Evolutionary conservation across 2,797 vertebrate genomes (phyloP).

Genomic region (Rousettus madagascariensis): DNA sequence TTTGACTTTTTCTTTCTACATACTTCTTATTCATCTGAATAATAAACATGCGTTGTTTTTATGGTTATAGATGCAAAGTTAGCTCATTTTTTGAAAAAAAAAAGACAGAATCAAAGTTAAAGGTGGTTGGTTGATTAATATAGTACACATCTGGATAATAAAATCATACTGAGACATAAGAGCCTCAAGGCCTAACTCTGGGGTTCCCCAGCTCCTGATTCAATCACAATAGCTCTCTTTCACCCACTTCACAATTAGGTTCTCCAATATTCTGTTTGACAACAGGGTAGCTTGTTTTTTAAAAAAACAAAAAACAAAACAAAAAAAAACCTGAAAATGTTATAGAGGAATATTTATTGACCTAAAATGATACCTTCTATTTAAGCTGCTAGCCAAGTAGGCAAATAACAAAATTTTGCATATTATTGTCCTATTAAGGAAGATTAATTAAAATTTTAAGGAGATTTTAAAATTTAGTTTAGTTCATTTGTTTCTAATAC

Average conservation of each 20-base stretch:
- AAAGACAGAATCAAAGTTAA: neutral
- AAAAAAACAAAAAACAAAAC: neutral
- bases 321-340: neutral
- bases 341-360: neutral
- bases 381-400: neutral
- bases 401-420: neutral
- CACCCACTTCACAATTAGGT: neutral
- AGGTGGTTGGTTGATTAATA: neutral
- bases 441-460: neutral
- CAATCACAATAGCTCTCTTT: neutral
- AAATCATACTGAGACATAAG: neutral
- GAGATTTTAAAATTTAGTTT: neutral
- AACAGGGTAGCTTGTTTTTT: neutral
- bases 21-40: neutral
- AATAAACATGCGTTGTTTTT: neutral
- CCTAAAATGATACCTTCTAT: neutral
- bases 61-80: neutral
- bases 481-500: neutral
- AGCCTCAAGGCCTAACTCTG: neutral
- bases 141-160: neutral
- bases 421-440: neutral
- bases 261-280: neutral
- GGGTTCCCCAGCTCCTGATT: neutral
- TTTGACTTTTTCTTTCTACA: constrained; percentile 34
- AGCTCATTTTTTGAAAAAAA: neutral